Base-by-base conservation (phyloP, 1,140 invertebrate genomes). In the Drosophila neocordata region DNA sequence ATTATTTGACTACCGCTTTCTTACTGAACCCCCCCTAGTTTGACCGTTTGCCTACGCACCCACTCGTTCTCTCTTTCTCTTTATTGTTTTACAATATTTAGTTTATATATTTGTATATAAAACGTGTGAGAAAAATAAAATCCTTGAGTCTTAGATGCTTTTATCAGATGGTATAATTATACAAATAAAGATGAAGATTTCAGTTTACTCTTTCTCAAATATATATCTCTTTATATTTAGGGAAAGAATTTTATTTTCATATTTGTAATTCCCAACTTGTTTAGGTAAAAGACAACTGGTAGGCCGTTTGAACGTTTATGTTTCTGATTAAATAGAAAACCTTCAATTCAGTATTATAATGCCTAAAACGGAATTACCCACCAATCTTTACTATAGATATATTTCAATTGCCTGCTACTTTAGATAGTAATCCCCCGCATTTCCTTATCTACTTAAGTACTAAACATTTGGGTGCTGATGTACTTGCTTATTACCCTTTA, bases 1-100 rank as follows among this genome's bases (percentile, higher is more conserved):
- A 41, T 56, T 85, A 67, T 80, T 77, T 85, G 77, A 13, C 71
- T 20, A 79, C 63, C 66, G 34, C 59, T 27, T 48, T 15, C 9
- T 35, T 48, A 18, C 5, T 41, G 31, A 48, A 65, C 15, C 13
- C 38, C n/a, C n/a, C n/a, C n/a, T n/a, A n/a, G n/a, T n/a, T n/a
- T n/a, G n/a, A n/a, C n/a, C n/a, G n/a, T n/a, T n/a, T n/a, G n/a
- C n/a, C n/a, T n/a, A 38, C 22, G 41, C 18, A 8, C 5, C 12
- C 31, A 31, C 13, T 60, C 7, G 18, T n/a, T 56, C 13, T 18
- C 6, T n/a, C 18, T 27, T 2, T 35, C 31, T 38, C 18, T 69
- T 64, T 63, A 69, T 73, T 53, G 41, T 41, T 52, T 59, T 34
- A 11, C 38, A 69, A 69, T 59, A 73, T 73, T 69, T 64, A 9